Base-by-base conservation (phyloP, 2,888 invertebrate genomes). In the Caenorhabditis sulstoni region DNA sequence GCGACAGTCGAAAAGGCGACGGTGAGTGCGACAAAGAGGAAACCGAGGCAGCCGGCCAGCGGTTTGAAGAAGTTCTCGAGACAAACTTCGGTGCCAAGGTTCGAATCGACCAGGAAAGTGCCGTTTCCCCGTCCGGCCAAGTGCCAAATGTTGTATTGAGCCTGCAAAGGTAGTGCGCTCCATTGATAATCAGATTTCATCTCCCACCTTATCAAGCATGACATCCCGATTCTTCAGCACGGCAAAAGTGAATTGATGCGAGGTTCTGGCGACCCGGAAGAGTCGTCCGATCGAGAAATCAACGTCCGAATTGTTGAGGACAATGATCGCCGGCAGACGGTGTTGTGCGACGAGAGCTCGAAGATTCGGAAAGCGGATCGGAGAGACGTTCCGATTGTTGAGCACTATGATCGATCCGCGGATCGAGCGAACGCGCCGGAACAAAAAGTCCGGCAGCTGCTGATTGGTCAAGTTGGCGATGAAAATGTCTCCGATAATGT, bases 1-100 rank as follows among this genome's bases (percentile, higher is more conserved):
- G 64, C 57, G 16, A 73, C 58, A 4, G 73, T 73, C 0, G 64
- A 49, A 11, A 73, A 73, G 4, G 49, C 73, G 22, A 49, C 12
- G 4, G 45, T 14, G 22, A 73, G 50, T 4, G 58, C 39, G 35
- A 58, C 73, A 29, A 73, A 64, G 0, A 73, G 35, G 50, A 57
- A 64, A 1, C 73, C 73, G 11, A 64, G 41, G 11, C 44, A 49
- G 12, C 23, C 64, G 35, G 73, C 73, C 18, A 73, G 18, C n/a
- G 73, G 64, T 45, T 73, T 73, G 64, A 53, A 71, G 18, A 71
- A 35, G 44, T 58, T 55, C 44, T 73, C 73, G 0, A 3, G 64
- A 16, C 73, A 73, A 20, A 39, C 14, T 0, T 23, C 50, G 37
- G 37, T 39, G 3, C 7, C 5, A 0, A 64, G 11, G 20, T n/a